Evolutionary conservation across 2,797 vertebrate species (phyloP), one percentile per base, ranked within the genome.

Genomic region (Prunella strophiata): DNA sequence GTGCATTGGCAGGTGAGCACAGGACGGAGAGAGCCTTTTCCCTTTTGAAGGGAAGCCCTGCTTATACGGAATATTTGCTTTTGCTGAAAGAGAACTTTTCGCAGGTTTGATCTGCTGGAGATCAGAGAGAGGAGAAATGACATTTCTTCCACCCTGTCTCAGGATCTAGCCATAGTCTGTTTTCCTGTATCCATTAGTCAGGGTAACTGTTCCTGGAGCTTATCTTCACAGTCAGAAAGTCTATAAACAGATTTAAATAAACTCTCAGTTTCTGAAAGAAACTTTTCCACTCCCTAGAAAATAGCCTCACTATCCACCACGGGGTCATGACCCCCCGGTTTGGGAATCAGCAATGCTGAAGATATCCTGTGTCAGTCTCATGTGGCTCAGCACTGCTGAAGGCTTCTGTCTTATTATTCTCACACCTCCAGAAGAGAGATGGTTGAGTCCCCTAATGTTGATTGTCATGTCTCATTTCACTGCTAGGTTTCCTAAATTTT

Each of bases 191-290:
- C 86, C 76, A 84, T 94, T 93, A 88, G 88, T 74, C 77, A 80
- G n/a, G n/a, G 30, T 61, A 91, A 29, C 52, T 67, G 62, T 78
- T 91, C 71, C 92, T 91, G 73, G 16, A 79, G 76, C 76, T 96
- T 96, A 96, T 96, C 96, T 94, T 71, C 8, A 9, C n/a, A 84
- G 83, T 72, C 87, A 92, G 58, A 91, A 91, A 55, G 76, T 80
- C 91, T 95, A 93, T 96, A 96, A 95, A 96, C 85, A 93, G 85
- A 81, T 95, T 95, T 89, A 94, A 95, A 95, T 72, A 88, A 73
- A 82, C 1, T 0, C 45, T 92, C 10, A 23, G 55, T 86, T 93
- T 95, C 87, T 95, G 66, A 89, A 77, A n/a, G 50, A 79, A 80
- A 72, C 54, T 92, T 91, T 30, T 88, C 62, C 91, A 70, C 72